Percentiles rank a stretch among this genome's conserved stretches.
Evolutionary conservation across 1,140 invertebrate genomes (phyloP).

Genomic region (Bombus superbus): DNA sequence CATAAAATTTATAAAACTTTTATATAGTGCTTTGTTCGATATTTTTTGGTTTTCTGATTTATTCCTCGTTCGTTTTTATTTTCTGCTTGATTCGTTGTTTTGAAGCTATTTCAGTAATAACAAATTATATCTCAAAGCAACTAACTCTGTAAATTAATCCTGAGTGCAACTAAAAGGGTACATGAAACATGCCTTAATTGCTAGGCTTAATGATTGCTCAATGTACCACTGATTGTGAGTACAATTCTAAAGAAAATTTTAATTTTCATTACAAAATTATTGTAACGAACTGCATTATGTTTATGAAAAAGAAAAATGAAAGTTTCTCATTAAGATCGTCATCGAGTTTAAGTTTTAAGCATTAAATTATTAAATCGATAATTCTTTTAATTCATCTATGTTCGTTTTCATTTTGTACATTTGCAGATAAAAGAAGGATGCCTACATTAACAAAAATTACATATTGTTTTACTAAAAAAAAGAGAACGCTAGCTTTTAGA

Average conservation of each 20-base stretch:
- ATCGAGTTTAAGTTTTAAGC: neutral
- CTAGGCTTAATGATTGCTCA: slow-evolving; percentile 63
- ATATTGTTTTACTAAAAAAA: neutral
- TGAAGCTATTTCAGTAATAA: slow-evolving; percentile 7
- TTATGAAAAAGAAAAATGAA: slow-evolving; percentile 2
- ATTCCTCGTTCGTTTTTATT: slow-evolving; percentile 5
- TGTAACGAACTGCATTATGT: neutral
- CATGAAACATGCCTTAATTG: slow-evolving; percentile 62
- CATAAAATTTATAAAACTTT: neutral
- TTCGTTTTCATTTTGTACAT: neutral
- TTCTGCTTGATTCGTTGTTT: neutral
- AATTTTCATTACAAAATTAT: slow-evolving; percentile 32
- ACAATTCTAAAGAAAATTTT: slow-evolving; percentile 53
- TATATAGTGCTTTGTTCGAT: neutral
- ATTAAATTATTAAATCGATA: slow-evolving; percentile 1
- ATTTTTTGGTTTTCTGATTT: slow-evolving; percentile 28
- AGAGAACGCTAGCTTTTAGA: neutral
- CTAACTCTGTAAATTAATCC: neutral
- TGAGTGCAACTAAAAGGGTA: slow-evolving; percentile 27
- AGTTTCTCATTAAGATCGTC: neutral
- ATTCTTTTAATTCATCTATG: neutral
- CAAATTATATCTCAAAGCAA: slow-evolving; percentile 11
- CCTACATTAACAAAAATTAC: neutral
- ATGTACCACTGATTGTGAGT: slow-evolving; percentile 56
- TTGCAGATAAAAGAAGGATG: neutral